A percentile compares a stretch with the other conserved stretches of the same genome.
phyloP scores from a whole-genome alignment of 1,140 invertebrate genomes.

The Micrasema minimum region DNA sequence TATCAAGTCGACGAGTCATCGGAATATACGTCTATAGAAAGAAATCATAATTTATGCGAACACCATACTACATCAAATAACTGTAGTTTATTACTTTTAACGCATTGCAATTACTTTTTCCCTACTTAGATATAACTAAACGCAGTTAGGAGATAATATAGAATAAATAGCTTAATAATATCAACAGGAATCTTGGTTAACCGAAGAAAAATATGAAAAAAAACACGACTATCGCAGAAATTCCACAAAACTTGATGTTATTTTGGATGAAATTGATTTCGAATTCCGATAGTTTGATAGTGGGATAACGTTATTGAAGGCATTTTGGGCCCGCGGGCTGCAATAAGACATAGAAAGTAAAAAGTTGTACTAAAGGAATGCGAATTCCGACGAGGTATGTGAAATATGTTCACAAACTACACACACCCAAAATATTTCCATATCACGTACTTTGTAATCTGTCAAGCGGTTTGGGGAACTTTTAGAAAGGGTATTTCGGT shows the following conservation, averaged over 20 bases:
- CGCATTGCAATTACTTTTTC: too few relatives aligned
- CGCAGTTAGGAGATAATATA: too few relatives aligned
- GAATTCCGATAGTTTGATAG: neutral
- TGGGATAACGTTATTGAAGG: neutral
- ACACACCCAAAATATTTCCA: slow-evolving; percentile 45
- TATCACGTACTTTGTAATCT: slow-evolving; percentile 29
- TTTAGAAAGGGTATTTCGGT: neutral
- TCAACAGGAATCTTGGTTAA: too few relatives aligned
- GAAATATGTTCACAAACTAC: slow-evolving; percentile 36
- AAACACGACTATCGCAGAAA: neutral
- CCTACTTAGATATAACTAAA: too few relatives aligned
- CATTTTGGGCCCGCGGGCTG: slow-evolving; percentile 12
- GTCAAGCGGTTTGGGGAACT: slow-evolving; percentile 14
- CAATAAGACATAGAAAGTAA: slow-evolving; percentile 44
- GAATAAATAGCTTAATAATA: too few relatives aligned
- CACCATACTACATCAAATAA: too few relatives aligned
- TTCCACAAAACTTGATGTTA: slow-evolving; percentile 1
- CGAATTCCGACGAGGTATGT: slow-evolving; percentile 37
- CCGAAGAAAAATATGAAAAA: too few relatives aligned
- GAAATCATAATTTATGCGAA: too few relatives aligned
- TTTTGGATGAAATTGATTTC: neutral
- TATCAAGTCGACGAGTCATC: too few relatives aligned
- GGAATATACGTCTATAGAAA: too few relatives aligned
- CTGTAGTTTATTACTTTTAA: too few relatives aligned
- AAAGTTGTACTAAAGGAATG: slow-evolving; percentile 31